Evolutionary conservation across 2,888 invertebrate genomes (phyloP), one percentile per base, ranked within the genome.

Genomic region (Caenorhabditis becei): DNA sequence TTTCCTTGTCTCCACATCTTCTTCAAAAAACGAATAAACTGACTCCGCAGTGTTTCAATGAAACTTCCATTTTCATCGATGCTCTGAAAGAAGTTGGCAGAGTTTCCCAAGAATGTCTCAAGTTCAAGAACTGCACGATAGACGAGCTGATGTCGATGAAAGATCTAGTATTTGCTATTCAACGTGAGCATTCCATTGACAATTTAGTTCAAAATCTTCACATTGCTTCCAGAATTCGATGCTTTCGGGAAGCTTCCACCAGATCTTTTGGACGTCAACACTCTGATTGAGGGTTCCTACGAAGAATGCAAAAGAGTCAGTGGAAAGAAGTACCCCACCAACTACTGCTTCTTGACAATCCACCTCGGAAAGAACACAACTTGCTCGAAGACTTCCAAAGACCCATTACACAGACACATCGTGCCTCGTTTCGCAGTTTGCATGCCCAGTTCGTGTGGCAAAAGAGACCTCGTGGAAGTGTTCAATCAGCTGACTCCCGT

Each of bases 211-310:
- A 23, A 28, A 11, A 10, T 16, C 23, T 23, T 20, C 62, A 24
- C 28, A n/a, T n/a, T 26, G 14, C 4, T 23, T 20, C 62, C 49
- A 81, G 81, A 81, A 44, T 56, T 81, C 11, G 81, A 81, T 47
- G 77, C 81, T 11, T 81, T 81, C 20, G 81, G 81, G 18, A 70
- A 77, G 14, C 63, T 67, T 3, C 81, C 81, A 26, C 37, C 81
- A 8, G 77, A 70, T 11, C 10, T 81, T 26, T 59, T 81, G 0
- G 69, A 81, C 26, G 18, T 72, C 26, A 72, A 66, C 32, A 67
- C 75, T 14, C 70, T 71, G 24, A 62, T 70, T 26, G 71, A 58
- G n/a, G 81, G 81, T 1, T 77, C 72, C 11, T 59, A 61, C 37
- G 41, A 56, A 44, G 81, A 81, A 44, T 81, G 81, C 23, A 14